Evolutionary conservation across 2,797 vertebrate genomes (phyloP).

Genomic region (Argya squamiceps): DNA sequence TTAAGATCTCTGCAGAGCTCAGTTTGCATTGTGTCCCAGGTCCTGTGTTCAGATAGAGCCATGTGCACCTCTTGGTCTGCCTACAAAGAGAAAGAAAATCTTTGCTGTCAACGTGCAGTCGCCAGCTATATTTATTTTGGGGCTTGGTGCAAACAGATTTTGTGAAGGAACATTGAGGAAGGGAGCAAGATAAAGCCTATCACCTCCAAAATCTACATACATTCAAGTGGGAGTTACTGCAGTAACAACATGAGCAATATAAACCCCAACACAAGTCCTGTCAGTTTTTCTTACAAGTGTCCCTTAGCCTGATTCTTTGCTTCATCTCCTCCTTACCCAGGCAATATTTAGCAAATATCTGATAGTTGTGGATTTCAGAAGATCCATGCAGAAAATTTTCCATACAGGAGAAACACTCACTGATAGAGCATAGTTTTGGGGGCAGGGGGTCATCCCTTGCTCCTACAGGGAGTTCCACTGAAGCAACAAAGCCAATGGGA

Average conservation of each 20-base stretch:
- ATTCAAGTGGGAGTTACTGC: not conserved
- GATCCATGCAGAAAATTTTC: not conserved
- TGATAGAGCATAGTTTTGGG: not conserved
- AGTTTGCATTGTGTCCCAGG: not conserved
- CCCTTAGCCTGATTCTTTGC: not conserved
- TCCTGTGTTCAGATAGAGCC: not conserved
- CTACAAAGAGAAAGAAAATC: not conserved
- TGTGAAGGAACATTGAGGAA: slow-evolving; percentile 28
- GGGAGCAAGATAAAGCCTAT: slow-evolving; percentile 59
- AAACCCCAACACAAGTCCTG: not conserved
- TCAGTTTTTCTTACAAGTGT: not conserved
- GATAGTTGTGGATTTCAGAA: not conserved
- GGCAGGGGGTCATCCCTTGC: not conserved
- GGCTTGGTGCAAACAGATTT: slow-evolving; percentile 18
- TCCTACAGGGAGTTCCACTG: not conserved
- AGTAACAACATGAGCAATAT: slow-evolving; percentile 1
- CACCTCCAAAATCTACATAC: slow-evolving; percentile 19
- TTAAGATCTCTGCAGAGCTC: not conserved
- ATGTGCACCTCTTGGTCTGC: not conserved
- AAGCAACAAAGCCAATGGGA: not conserved
- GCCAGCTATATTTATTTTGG: slow-evolving; percentile 8
- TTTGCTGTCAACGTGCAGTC: not conserved
- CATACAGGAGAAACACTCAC: not conserved
- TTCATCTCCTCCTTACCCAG: not conserved
- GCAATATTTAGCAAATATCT: not conserved